These are phyloP conservation scores for Macrotus californicus DNA, from an alignment of 2,113 vertebrate species.

Conservation along the genomic window DNA sequence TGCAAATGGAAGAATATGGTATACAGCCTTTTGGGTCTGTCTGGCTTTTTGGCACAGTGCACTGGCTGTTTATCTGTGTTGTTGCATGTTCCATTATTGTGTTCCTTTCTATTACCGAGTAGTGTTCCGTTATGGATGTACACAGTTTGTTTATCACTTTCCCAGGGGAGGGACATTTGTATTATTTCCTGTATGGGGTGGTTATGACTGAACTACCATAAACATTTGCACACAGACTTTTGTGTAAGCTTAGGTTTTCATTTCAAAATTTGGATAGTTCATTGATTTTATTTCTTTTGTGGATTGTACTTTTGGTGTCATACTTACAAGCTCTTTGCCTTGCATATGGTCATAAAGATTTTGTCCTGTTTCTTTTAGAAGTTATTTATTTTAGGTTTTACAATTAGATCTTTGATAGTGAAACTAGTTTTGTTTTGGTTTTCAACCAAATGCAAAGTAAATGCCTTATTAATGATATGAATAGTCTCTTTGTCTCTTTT, in stretches of 20 bases:
- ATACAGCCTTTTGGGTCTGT: neutral
- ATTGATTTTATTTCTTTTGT: neutral
- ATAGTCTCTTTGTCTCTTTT: neutral
- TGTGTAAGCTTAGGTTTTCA: neutral
- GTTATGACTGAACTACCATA: neutral
- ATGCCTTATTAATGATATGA: neutral
- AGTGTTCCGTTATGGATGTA: neutral
- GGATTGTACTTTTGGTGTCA: neutral
- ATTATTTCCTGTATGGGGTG: neutral
- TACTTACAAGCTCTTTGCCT: neutral
- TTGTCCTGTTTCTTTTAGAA: neutral
- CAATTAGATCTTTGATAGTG: neutral
- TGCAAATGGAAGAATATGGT: neutral
- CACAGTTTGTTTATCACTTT: neutral
- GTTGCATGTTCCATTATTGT: neutral
- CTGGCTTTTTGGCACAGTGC: neutral
- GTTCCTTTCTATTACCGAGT: neutral
- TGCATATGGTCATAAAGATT: neutral
- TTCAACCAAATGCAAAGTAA: neutral
- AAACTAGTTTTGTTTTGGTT: constrained; percentile 5
- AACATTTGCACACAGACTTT: neutral
- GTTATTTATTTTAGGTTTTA: constrained; percentile 4
- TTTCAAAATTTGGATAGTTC: neutral
- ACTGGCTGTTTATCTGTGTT: neutral
- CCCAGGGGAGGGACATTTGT: neutral